Conservation (phyloP, 2,113 vertebrate genomes). For the Micromys minutus region DNA sequence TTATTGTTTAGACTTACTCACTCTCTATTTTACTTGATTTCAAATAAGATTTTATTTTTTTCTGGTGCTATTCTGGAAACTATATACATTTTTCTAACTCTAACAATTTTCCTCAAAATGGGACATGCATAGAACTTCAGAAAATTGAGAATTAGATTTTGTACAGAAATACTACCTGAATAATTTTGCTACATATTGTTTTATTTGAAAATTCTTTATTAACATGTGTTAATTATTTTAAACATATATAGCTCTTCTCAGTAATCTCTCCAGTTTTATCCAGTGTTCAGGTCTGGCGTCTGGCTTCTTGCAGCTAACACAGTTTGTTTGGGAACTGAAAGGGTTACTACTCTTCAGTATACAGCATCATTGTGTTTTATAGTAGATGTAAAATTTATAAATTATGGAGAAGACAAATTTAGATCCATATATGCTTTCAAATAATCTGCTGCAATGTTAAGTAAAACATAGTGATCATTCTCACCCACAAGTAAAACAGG, state of each 20-base stretch:
- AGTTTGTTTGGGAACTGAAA: not conserved
- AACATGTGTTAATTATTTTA: not conserved
- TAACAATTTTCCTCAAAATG: not conserved
- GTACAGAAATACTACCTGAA: not conserved
- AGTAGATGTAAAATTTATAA: not conserved
- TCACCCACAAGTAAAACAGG: not conserved
- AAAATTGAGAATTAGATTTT: not conserved
- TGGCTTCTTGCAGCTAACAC: not conserved
- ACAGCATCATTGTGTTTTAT: not conserved
- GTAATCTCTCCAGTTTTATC: not conserved
- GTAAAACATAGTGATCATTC: not conserved
- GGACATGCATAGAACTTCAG: not conserved
- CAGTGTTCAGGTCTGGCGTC: too few species aligned
- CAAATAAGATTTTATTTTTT: not conserved
- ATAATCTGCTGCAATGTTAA: not conserved
- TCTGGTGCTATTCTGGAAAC: not conserved
- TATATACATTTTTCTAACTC: not conserved
- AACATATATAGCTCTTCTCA: not conserved
- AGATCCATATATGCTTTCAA: not conserved
- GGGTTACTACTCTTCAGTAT: not conserved
- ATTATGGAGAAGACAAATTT: not conserved
- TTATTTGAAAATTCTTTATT: not conserved
- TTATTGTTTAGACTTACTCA: not conserved
- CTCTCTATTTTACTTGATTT: not conserved
- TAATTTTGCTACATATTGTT: not conserved